Percentiles rank a stretch among this genome's conserved stretches.
phyloP scores from a whole-genome alignment of 1,140 invertebrate genomes.

The Neodiprion lecontei region DNA sequence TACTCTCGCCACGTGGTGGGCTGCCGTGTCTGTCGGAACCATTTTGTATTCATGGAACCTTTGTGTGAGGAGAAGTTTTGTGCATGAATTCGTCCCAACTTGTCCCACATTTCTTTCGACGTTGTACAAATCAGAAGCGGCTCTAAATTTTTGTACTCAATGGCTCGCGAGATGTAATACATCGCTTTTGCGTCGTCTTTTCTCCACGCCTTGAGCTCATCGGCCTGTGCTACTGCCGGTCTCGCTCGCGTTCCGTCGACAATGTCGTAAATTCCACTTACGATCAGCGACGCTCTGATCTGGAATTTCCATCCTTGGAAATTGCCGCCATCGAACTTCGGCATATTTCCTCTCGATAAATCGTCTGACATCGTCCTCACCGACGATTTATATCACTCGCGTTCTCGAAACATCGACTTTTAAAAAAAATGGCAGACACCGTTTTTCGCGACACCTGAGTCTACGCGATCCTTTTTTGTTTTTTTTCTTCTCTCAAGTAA shows the following conservation, averaged over 20 bases:
- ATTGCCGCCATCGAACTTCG: slow-evolving; percentile 24
- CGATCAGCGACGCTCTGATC: slow-evolving; percentile 9
- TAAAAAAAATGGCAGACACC: too few relatives aligned
- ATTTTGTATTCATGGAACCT: slow-evolving; percentile 11
- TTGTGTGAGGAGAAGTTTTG: slow-evolving; percentile 19
- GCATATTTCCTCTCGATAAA: slow-evolving; percentile 11
- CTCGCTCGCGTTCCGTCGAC: slow-evolving; percentile 14
- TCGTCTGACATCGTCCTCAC: slow-evolving; percentile 15
- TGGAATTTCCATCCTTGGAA: slow-evolving; percentile 22
- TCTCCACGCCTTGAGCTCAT: slow-evolving; percentile 7
- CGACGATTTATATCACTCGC: not conserved
- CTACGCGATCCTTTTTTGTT: too few relatives aligned
- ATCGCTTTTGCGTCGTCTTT: slow-evolving; percentile 25
- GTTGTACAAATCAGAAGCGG: slow-evolving; percentile 6
- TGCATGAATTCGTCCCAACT: slow-evolving; percentile 10
- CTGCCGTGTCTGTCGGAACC: not conserved
- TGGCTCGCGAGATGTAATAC: not conserved
- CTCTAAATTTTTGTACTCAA: slow-evolving; percentile 18
- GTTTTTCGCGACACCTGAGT: too few relatives aligned
- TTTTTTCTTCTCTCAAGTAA: too few relatives aligned
- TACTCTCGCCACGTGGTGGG: slow-evolving; percentile 1
- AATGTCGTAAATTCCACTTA: slow-evolving; percentile 14
- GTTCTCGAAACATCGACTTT: not conserved
- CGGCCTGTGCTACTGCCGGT: not conserved
- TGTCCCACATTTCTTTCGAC: slow-evolving; percentile 24